phyloP scores from a whole-genome alignment of 2,888 invertebrate species.

The Drosophila paranaensis region DNA sequence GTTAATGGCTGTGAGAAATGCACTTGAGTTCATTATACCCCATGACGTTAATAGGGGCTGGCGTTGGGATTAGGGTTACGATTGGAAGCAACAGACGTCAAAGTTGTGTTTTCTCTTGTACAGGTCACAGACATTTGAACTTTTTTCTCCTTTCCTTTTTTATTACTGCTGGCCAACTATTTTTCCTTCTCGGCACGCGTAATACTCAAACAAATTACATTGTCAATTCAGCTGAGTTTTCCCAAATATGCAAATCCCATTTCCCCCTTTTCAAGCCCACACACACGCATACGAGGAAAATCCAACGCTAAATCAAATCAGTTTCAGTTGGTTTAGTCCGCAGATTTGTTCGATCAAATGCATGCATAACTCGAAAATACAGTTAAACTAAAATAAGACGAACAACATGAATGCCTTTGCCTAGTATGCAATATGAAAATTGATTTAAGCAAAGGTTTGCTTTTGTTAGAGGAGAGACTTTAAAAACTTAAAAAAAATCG shows the following conservation, averaged over 20 bases:
- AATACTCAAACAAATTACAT: conserved; percentile 40
- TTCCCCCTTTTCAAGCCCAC: not conserved
- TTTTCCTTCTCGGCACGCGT: conserved; percentile 12
- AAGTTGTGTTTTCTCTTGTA: conserved; percentile 3
- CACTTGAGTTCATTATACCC: conserved; percentile 44
- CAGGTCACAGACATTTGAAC: conserved; percentile 61
- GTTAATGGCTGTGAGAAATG: conserved; percentile 38
- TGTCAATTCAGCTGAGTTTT: conserved; percentile 27
- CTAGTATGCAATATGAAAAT: not conserved
- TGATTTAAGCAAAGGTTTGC: not conserved
- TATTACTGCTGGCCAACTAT: conserved; percentile 18
- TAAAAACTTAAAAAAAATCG: not conserved
- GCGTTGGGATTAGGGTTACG: conserved; percentile 1
- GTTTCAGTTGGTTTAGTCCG: conserved; percentile 35
- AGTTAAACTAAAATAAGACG: not conserved
- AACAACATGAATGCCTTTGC: not conserved
- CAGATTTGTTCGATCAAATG: conserved; percentile 19
- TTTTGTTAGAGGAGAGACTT: not conserved
- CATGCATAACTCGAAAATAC: conserved; percentile 39
- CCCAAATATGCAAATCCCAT: conserved; percentile 43
- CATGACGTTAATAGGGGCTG: not conserved
- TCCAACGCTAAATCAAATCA: conserved; percentile 50
- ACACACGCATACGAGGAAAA: conserved; percentile 15
- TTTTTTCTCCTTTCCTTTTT: conserved; percentile 2
- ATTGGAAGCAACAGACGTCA: conserved; percentile 15